Conservation (phyloP, 1,140 invertebrate species). For the Ephestia elutella region DNA sequence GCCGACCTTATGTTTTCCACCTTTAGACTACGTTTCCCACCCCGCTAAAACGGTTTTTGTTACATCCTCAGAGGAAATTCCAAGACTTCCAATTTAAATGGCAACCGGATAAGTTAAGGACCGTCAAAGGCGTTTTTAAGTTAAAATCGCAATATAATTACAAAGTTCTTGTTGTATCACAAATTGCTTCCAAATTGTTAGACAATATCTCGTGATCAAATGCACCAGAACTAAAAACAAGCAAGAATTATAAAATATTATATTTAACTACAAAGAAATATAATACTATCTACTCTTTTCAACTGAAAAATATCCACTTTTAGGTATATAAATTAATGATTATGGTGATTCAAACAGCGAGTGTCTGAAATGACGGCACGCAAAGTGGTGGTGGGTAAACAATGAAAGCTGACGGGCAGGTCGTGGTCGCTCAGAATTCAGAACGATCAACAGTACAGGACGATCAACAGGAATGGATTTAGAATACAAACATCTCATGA, state of each 20-base stretch:
- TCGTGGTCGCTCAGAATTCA: slow-evolving; percentile 27
- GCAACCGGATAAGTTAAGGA: slow-evolving; percentile 37
- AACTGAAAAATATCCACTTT: too few relatives aligned
- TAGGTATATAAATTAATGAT: neutral
- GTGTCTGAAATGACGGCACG: slow-evolving; percentile 36
- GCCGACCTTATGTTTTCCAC: slow-evolving; percentile 26
- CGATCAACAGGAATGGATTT: too few relatives aligned
- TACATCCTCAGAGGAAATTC: slow-evolving; percentile 45
- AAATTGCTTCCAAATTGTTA: slow-evolving; percentile 6
- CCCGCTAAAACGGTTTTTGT: slow-evolving; percentile 37
- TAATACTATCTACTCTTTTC: too few relatives aligned
- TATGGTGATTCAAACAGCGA: slow-evolving; percentile 17
- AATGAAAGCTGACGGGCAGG: slow-evolving; percentile 50
- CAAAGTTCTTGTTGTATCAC: slow-evolving; percentile 1
- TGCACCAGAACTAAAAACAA: neutral
- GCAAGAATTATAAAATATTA: neutral
- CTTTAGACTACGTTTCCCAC: slow-evolving; percentile 25
- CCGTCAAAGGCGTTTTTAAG: slow-evolving; percentile 27
- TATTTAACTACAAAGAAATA: too few relatives aligned
- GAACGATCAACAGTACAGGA: neutral
- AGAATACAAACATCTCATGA: too few relatives aligned
- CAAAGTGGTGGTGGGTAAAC: slow-evolving; percentile 43
- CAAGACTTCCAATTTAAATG: slow-evolving; percentile 45
- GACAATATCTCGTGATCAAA: neutral
- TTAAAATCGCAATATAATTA: slow-evolving; percentile 8